phyloP scores from a whole-genome alignment of 2,888 invertebrate species.

The Lasioglossum morio region DNA sequence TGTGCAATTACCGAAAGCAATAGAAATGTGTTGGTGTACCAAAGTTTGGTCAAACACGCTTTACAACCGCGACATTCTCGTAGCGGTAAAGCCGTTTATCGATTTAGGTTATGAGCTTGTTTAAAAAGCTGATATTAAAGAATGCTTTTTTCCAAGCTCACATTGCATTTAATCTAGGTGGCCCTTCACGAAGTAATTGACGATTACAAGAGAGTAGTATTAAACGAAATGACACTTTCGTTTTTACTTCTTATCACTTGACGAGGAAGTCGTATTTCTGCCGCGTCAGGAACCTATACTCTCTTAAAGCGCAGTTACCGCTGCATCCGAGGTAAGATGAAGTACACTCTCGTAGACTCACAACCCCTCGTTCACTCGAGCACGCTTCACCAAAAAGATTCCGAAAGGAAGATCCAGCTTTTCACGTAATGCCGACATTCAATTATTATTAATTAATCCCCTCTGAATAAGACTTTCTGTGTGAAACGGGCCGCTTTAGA shows the following conservation, averaged over 20 bases:
- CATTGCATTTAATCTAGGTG: neutral
- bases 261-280: constrained; percentile 11
- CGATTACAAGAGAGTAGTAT: neutral
- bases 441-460: constrained; percentile 47
- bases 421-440: constrained; percentile 24
- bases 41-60: neutral
- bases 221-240: constrained; percentile 13
- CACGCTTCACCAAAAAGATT: constrained; percentile 28
- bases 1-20: neutral
- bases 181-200: neutral
- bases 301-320: constrained; percentile 16
- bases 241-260: neutral
- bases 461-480: constrained; percentile 3
- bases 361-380: constrained; percentile 36
- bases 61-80: neutral
- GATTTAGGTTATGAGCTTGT: neutral
- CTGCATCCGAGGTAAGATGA: constrained; percentile 37
- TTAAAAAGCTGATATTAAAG: neutral
- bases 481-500: neutral
- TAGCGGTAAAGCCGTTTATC: neutral
- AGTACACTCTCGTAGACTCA: constrained; percentile 30
- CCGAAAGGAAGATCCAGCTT: constrained; percentile 35
- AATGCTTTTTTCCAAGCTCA: neutral
- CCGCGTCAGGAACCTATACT: constrained; percentile 30
- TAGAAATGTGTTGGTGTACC: neutral